Evolutionary conservation across 2,797 vertebrate genomes (phyloP), one percentile per base, ranked within the genome.

Genomic region (Lagodon rhomboides): DNA sequence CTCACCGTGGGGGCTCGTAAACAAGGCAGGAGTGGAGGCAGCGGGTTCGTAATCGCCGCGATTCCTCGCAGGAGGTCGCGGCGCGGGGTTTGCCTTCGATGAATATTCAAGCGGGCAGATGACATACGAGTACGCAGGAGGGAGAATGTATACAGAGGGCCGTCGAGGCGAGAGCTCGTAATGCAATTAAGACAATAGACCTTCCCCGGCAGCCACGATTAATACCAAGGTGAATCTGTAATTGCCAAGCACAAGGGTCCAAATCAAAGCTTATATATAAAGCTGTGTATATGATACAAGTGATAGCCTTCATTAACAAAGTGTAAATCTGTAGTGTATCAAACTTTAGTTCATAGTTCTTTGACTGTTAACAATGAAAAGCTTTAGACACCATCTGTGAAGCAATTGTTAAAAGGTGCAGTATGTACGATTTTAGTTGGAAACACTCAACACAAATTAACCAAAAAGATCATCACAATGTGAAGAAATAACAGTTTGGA

Each of bases 1-100:
- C 77, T 74, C 82, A 49, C 59, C 9, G 71, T 13, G 11, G 54
- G 58, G 53, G 68, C 79, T 80, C 77, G 65, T 89, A 84, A 87
- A 86, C 78, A 76, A 79, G 51, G 71, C 80, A 50, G 68, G 75
- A 77, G 70, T 61, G 58, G 73, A 79, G 38, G 69, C 82, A 80
- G 72, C 79, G 66, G 84, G 75, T 69, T 77, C 49, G 58, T 73
- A 77, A 83, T 89, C 44, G 72, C 30, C 2, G 54, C 12, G 59
- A 53, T 65, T 59, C 63, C 73, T 81, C 47, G 8, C 56, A 56
- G 65, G 65, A 60, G 56, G 64, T n/a, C 46, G 27, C 53, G 15
- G 65, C 59, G 58, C 34, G 50, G 8, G 18, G 13, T 63, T 63
- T 60, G 55, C 43, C 71, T 86, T 49, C 23, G 75, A 34, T 38